Evolutionary conservation across 2,797 vertebrate genomes (phyloP).

Genomic region (Oreochromis grahami): DNA sequence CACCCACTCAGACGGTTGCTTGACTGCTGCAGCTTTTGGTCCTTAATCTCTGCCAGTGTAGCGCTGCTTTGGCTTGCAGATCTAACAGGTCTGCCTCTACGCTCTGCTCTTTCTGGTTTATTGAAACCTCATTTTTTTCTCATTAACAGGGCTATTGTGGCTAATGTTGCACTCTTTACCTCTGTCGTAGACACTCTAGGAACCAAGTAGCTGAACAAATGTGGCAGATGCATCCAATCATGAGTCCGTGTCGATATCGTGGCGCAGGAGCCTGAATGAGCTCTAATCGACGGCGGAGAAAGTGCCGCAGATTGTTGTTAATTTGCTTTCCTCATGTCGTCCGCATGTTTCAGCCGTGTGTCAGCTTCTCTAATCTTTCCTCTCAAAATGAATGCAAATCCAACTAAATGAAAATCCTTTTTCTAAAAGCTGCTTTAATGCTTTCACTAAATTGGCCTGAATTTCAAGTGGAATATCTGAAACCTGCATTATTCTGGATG

Average conservation of each 20-base stretch:
- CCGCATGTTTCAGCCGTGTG: background rate
- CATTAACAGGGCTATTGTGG: background rate
- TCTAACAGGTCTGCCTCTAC: background rate
- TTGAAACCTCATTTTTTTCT: background rate
- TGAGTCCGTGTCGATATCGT: background rate
- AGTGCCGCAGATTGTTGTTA: background rate
- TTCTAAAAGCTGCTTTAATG: slow-evolving; percentile 5
- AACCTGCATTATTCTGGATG: background rate
- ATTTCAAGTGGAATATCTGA: slow-evolving; percentile 7
- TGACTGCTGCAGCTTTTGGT: background rate
- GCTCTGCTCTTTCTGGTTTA: background rate
- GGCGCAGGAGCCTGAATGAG: background rate
- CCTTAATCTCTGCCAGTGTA: background rate
- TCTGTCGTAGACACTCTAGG: background rate
- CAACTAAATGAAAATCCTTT: slow-evolving; percentile 9
- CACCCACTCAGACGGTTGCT: background rate
- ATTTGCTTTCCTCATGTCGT: background rate
- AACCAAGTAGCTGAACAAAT: background rate
- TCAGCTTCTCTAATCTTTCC: background rate
- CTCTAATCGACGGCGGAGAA: background rate
- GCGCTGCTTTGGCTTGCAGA: background rate
- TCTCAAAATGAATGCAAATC: slow-evolving; percentile 20
- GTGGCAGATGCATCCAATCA: background rate
- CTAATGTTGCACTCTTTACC: background rate
- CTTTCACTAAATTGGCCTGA: slow-evolving; percentile 5